A percentile compares a stretch with the other conserved stretches of the same genome.
Conservation (phyloP, 1,140 invertebrate species). For the Tetranychus cinnabarinus region DNA sequence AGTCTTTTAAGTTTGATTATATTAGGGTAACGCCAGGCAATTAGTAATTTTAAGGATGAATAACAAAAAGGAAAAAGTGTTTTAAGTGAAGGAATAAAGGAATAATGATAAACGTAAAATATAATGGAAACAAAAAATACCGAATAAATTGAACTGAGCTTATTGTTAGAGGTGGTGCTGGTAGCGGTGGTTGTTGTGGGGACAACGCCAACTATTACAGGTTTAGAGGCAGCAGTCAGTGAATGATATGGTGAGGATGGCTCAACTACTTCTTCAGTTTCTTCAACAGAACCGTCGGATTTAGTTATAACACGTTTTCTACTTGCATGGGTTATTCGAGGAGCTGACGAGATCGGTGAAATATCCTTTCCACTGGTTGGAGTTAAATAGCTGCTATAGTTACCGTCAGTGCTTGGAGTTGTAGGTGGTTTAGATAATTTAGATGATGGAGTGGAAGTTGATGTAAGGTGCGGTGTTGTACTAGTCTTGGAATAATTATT, state of each 20-base stretch:
- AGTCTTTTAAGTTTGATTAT: no score
- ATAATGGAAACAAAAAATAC: conserved; percentile 1
- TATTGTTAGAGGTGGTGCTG: not conserved
- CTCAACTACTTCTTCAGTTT: conserved; percentile 12
- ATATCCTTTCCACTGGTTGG: no score
- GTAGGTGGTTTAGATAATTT: no score
- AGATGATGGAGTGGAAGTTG: not conserved
- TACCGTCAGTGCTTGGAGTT: no score
- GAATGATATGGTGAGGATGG: not conserved
- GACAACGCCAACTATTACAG: conserved; percentile 5
- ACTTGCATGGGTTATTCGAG: conserved; percentile 7
- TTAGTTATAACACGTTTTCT: conserved; percentile 8
- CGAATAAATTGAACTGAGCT: not conserved
- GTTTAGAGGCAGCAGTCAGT: conserved; percentile 1
- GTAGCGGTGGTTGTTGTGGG: not conserved
- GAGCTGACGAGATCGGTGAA: not conserved
- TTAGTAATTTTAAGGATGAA: no score
- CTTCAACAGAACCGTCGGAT: conserved; percentile 12
- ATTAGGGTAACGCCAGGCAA: no score
- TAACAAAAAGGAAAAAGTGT: no score
- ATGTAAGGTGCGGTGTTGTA: not conserved
- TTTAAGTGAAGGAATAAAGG: not conserved
- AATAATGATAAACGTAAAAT: not conserved
- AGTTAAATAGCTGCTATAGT: no score
- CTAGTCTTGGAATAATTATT: not conserved